phyloP scores from a whole-genome alignment of 2,797 vertebrate genomes.

The Fundulus diaphanus region DNA sequence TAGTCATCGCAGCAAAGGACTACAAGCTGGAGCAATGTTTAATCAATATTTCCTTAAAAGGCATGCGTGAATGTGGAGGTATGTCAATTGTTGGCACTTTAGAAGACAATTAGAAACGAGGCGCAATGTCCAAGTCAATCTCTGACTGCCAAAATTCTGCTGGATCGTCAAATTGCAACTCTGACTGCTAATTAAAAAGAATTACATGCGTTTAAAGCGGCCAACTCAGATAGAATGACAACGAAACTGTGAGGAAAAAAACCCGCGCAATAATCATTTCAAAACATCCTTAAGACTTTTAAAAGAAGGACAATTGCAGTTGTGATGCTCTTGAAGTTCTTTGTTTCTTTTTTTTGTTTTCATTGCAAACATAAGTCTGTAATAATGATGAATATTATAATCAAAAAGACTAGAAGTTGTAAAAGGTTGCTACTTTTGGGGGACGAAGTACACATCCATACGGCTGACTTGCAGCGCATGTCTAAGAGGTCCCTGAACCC shows the following conservation, averaged over 20 bases:
- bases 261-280: constrained; percentile 19
- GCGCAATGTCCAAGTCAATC: constrained; percentile 19
- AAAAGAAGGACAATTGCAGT: neutral
- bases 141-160: constrained; percentile 11
- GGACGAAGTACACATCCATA: constrained; percentile 14
- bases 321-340: neutral
- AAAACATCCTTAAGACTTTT: neutral
- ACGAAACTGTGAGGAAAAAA: constrained; percentile 59
- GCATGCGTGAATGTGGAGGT: constrained; percentile 38
- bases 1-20: neutral
- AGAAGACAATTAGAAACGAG: constrained; percentile 15
- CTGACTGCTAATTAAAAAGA: neutral
- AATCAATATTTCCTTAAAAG: constrained; percentile 50
- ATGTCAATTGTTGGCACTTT: constrained; percentile 41
- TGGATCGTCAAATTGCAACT: constrained; percentile 11
- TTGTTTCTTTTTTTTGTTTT: neutral
- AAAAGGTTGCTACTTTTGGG: constrained; percentile 25
- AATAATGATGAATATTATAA: neutral
- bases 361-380: neutral
- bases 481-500: constrained; percentile 9
- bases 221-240: constrained; percentile 24
- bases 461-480: constrained; percentile 28
- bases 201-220: constrained; percentile 11
- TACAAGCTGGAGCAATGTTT: constrained; percentile 39
- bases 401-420: neutral